A percentile compares a stretch with the other conserved stretches of the same genome.
phyloP scores from a whole-genome alignment of 2,797 vertebrate genomes.

The Myripristis jacobus region DNA sequence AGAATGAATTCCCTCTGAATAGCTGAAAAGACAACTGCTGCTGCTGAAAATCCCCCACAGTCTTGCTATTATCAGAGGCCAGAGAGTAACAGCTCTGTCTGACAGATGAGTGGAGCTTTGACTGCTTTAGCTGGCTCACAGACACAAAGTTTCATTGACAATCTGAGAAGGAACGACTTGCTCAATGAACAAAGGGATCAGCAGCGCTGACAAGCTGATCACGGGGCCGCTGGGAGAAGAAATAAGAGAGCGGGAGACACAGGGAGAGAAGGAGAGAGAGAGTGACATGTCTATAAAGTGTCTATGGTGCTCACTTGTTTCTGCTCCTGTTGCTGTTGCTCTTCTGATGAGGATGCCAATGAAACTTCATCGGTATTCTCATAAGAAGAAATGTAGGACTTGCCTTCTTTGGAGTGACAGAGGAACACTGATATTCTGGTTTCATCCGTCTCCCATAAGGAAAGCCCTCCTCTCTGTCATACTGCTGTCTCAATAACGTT shows the following conservation, averaged over 20 bases:
- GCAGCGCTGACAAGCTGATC: conserved; percentile 69
- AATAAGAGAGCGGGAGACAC: conserved; percentile 25
- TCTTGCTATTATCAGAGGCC: conserved; percentile 56
- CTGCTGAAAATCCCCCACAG: conserved; percentile 22
- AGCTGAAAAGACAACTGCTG: conserved; percentile 39
- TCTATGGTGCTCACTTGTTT: conserved; percentile 53
- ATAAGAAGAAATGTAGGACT: conserved; percentile 33
- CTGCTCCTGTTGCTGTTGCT: conserved; percentile 13
- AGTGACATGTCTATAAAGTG: conserved; percentile 40
- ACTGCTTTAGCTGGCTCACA: conserved; percentile 54
- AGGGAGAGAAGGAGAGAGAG: conserved; percentile 22
- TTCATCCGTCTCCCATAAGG: conserved; percentile 30
- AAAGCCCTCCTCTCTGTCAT: conserved; percentile 36
- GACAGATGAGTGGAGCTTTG: conserved; percentile 66
- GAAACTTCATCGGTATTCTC: conserved; percentile 51
- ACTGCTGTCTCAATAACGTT: conserved; percentile 17
- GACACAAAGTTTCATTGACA: conserved; percentile 77
- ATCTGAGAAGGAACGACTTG: conserved; percentile 63
- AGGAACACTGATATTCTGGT: conserved; percentile 31
- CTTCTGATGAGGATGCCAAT: conserved; percentile 31
- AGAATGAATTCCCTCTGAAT: conserved; percentile 42
- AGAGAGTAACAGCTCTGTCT: conserved; percentile 54
- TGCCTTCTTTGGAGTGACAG: conserved; percentile 32
- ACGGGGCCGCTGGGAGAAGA: conserved; percentile 46
- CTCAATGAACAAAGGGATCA: conserved; percentile 71